phyloP scores from a whole-genome alignment of 2,113 vertebrate species.

The Nycticebus coucang region DNA sequence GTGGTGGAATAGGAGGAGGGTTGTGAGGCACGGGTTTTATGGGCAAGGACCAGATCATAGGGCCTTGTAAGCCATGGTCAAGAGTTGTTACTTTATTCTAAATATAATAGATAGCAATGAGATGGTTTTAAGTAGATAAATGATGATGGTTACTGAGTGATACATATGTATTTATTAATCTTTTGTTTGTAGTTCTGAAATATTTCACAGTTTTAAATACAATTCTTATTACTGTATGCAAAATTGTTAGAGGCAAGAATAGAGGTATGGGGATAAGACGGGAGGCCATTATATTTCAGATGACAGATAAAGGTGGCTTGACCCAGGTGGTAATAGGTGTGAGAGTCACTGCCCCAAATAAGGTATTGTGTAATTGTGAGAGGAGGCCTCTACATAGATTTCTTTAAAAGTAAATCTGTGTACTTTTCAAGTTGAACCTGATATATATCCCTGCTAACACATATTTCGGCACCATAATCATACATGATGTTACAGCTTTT shows the following conservation, averaged over 20 bases:
- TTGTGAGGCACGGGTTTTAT: not conserved
- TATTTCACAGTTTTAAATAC: conserved; percentile 35
- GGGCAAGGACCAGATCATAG: not conserved
- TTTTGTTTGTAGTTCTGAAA: not conserved
- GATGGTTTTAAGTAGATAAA: conserved; percentile 1
- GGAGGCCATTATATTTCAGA: not conserved
- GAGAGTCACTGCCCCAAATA: no score
- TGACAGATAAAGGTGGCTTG: not conserved
- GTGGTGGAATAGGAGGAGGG: not conserved
- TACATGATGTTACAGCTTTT: no score
- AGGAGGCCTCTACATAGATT: no score
- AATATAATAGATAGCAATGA: not conserved
- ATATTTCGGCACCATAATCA: no score
- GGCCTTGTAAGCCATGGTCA: not conserved
- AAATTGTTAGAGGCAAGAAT: not conserved
- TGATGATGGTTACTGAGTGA: not conserved
- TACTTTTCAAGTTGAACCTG: no score
- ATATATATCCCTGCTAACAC: no score
- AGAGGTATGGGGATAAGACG: not conserved
- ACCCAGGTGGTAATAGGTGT: not conserved
- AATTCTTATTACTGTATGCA: not conserved
- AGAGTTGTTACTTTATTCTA: not conserved
- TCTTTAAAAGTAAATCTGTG: no score
- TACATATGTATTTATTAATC: not conserved
- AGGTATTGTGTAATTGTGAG: no score